Evolutionary conservation across 2,113 vertebrate species (phyloP), one percentile per base, ranked within the genome.

Genomic region (Ammodytes marinus): DNA sequence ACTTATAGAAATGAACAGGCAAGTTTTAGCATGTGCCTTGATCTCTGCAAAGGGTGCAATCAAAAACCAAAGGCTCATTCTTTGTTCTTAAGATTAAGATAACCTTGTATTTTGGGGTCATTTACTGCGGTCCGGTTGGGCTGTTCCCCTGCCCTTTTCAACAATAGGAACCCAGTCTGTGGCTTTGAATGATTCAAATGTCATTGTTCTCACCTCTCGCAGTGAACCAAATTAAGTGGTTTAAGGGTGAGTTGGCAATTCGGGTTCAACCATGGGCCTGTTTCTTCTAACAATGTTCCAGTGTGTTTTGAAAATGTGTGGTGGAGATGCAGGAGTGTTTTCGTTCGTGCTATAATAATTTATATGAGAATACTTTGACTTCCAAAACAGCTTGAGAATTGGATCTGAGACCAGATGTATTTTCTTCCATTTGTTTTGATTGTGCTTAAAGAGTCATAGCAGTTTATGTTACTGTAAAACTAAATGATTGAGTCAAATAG

Each of bases 1-100:
- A 3, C 15, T 76, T 59, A 78, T 0, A 60, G 35, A 75, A 83
- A 80, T 2, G 63, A 72, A 4, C 7, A 55, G 45, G 52, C 77
- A 58, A 0, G 83, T 85, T 69, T 59, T 49, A 65, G 42, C 66
- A n/a, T 40, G 64, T 54, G 49, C 12, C 5, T 15, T 6, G 3
- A 65, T 63, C 47, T 54, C 12, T 60, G 27, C n/a, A 1, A 14
- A 46, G 2, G 12, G 42, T 57, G 68, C 1, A 27, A 52, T 53
- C 45, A 49, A n/a, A 59, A n/a, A 59, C 46, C 5, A 8, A 74
- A 58, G 8, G 53, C 12, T 70, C 17, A 27, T 27, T 27, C 17
- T 15, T 65, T 11, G 14, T n/a, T 9, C 19, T 58, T 53, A 49
- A 39, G 15, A 52, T 58, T 74, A 49, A 46, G 27, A 27, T 27